Conservation (phyloP, 2,888 invertebrate species). For the Aleiodes leptofemur region DNA sequence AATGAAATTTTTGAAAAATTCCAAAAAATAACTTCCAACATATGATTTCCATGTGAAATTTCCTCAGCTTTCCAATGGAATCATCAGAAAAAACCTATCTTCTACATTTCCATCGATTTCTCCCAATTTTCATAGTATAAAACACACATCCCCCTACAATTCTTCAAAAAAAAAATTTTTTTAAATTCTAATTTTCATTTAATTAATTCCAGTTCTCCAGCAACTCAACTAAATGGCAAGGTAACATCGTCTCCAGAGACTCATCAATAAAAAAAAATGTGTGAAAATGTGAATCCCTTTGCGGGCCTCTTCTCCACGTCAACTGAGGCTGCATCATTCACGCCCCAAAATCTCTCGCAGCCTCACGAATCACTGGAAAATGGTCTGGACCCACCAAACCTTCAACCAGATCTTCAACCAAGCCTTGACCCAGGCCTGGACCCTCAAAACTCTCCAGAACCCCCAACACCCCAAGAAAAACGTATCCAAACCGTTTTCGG, state of each 20-base stretch:
- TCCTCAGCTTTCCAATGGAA: too few species aligned
- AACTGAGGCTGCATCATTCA: constrained; percentile 65
- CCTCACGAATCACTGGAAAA: constrained; percentile 7
- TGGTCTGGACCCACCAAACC: background rate
- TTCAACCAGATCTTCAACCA: too few species aligned
- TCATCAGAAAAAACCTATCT: too few species aligned
- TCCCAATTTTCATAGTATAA: too few species aligned
- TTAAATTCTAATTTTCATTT: background rate
- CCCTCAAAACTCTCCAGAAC: background rate
- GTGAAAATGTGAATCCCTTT: constrained; percentile 73
- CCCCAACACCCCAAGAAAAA: background rate
- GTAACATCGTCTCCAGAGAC: background rate
- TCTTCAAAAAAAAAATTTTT: too few species aligned
- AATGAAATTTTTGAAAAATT: too few species aligned
- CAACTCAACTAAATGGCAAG: constrained; percentile 1
- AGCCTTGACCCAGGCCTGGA: too few species aligned
- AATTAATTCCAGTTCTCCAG: background rate
- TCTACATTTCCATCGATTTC: too few species aligned
- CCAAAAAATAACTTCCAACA: too few species aligned
- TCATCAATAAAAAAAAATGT: constrained; percentile 60
- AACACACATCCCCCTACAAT: too few species aligned
- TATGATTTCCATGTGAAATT: too few species aligned
- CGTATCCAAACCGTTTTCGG: constrained; percentile 83
- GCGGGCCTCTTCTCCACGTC: constrained; percentile 71
- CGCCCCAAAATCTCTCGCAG: constrained; percentile 52